Evolutionary conservation across 2,888 invertebrate genomes (phyloP).

Genomic region (Timandra comae): DNA sequence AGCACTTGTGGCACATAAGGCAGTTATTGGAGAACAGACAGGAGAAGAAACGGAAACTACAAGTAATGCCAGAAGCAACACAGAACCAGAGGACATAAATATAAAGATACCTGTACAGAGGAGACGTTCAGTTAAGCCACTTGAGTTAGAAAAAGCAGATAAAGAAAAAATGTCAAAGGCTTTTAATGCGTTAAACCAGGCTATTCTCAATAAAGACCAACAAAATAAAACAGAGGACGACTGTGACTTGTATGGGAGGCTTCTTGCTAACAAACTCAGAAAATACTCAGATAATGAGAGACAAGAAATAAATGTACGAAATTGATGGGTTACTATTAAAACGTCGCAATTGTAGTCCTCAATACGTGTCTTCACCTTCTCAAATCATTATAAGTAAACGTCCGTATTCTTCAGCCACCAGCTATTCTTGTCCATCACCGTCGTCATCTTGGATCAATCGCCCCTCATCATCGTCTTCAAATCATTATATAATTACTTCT

Average conservation of each 20-base stretch:
- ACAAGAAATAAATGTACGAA: conserved; percentile 26
- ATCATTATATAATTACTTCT: conserved; percentile 8
- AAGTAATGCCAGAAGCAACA: conserved; percentile 11
- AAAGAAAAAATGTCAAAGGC: conserved; percentile 13
- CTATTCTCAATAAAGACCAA: conserved; percentile 14
- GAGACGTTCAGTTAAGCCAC: conserved; percentile 14
- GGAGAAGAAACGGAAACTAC: conserved; percentile 13
- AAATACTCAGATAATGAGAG: conserved; percentile 22
- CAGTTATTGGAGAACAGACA: conserved; percentile 10
- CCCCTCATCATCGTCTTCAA: conserved; percentile 10
- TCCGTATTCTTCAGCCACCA: conserved; percentile 14
- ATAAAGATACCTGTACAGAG: conserved; percentile 12
- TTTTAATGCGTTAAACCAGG: conserved; percentile 16
- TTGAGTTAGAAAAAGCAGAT: conserved; percentile 13
- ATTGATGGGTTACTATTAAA: conserved; percentile 21
- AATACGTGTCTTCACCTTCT: conserved; percentile 13
- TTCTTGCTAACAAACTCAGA: conserved; percentile 23
- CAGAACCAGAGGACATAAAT: conserved; percentile 11
- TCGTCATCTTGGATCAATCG: conserved; percentile 8
- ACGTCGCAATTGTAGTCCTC: conserved; percentile 11
- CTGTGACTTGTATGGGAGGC: conserved; percentile 21
- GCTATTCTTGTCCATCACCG: conserved; percentile 9
- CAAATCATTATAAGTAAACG: conserved; percentile 13
- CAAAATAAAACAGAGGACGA: conserved; percentile 17
- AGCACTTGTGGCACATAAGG: conserved; percentile 4